phyloP scores from a whole-genome alignment of 2,113 vertebrate species.

The Pelecanoides urinatrix region DNA sequence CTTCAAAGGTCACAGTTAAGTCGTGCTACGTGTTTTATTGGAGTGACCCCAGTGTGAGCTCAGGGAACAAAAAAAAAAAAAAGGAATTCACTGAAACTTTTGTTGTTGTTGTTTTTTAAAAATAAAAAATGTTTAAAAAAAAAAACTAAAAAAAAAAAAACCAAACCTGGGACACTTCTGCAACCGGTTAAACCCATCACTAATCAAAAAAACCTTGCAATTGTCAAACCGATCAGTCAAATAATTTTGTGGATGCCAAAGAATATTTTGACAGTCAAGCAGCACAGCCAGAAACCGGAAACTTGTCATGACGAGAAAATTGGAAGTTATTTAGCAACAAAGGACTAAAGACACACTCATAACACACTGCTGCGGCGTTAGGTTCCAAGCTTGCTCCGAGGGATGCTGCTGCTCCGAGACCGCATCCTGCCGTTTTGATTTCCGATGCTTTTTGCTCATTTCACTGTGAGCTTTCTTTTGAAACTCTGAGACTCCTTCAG shows the following conservation, averaged over 20 bases:
- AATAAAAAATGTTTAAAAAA: slow-evolving; percentile 38
- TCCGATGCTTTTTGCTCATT: slow-evolving; percentile 65
- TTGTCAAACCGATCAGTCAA: slow-evolving; percentile 73
- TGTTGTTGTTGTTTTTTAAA: slow-evolving; percentile 67
- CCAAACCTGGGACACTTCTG: slow-evolving; percentile 75
- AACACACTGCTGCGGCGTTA: slow-evolving; percentile 50
- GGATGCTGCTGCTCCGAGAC: slow-evolving; percentile 47
- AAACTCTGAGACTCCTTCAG: slow-evolving; percentile 46
- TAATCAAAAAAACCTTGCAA: slow-evolving; percentile 68
- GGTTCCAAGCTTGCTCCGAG: slow-evolving; percentile 60
- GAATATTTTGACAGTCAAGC: slow-evolving; percentile 79
- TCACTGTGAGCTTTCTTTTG: slow-evolving; percentile 64
- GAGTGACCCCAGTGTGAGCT: slow-evolving; percentile 84
- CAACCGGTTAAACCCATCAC: slow-evolving; percentile 74
- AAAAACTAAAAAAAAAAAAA: background rate
- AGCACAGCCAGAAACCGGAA: slow-evolving; percentile 78
- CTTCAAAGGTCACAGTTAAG: slow-evolving; percentile 73
- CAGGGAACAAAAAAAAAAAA: slow-evolving; percentile 80
- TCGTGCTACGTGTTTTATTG: slow-evolving; percentile 69
- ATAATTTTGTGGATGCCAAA: slow-evolving; percentile 82
- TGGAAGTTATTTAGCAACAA: slow-evolving; percentile 67
- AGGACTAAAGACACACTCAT: slow-evolving; percentile 55
- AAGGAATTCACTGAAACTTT: slow-evolving; percentile 71
- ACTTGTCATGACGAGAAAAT: slow-evolving; percentile 49
- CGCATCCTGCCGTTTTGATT: slow-evolving; percentile 58